Evolutionary conservation across 2,797 vertebrate species (phyloP).

Genomic region (Hoplostethus atlanticus): DNA sequence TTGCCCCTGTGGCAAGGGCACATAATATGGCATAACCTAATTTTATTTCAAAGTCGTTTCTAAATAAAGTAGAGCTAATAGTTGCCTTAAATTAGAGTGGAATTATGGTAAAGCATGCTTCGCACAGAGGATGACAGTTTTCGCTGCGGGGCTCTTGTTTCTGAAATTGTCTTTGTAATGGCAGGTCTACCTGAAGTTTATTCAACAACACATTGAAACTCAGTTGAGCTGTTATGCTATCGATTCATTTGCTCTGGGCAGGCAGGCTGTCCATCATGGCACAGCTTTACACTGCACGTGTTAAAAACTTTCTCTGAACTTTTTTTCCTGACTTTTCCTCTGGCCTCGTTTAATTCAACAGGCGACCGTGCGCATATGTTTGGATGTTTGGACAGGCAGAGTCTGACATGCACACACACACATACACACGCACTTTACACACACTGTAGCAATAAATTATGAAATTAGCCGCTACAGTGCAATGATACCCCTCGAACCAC

Average conservation of each 20-base stretch:
- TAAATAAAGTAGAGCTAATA: constrained; percentile 24
- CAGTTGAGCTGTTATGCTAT: constrained; percentile 58
- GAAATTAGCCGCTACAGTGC: neutral
- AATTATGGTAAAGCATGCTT: neutral
- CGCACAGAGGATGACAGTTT: constrained; percentile 5
- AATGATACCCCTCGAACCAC: neutral
- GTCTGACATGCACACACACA: constrained; percentile 6
- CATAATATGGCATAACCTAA: constrained; percentile 27
- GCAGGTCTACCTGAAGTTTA: constrained; percentile 50
- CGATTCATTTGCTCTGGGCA: constrained; percentile 55
- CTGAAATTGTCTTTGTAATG: constrained; percentile 13
- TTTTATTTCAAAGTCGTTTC: constrained; percentile 44
- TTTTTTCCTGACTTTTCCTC: constrained; percentile 27
- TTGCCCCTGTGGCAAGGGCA: constrained; percentile 31
- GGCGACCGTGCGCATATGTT: neutral
- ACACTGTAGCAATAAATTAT: neutral
- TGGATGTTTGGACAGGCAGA: neutral
- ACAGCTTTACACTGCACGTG: constrained; percentile 68
- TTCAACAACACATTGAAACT: constrained; percentile 44
- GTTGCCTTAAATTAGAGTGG: constrained; percentile 22
- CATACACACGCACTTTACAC: neutral
- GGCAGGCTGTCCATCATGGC: constrained; percentile 66
- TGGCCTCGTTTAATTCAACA: constrained; percentile 35
- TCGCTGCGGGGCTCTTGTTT: constrained; percentile 18
- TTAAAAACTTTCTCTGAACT: constrained; percentile 72